Conservation (phyloP, 2,113 vertebrate species). For the Serinus canaria region DNA sequence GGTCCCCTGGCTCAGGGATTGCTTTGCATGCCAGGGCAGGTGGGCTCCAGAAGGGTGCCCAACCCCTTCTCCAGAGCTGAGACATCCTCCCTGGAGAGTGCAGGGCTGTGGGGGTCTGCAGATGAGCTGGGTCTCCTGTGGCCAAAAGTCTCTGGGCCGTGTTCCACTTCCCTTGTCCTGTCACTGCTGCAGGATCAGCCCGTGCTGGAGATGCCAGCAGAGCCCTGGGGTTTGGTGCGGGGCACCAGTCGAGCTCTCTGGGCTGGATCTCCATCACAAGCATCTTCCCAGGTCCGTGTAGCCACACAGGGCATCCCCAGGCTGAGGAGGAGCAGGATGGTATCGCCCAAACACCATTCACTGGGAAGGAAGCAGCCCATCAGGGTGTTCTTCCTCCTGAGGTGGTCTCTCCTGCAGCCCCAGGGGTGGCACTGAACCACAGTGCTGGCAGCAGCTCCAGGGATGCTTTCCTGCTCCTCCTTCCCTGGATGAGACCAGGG, state of each 20-base stretch:
- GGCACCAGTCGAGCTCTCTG: neutral
- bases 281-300: rapidly evolving
- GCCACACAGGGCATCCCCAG: rapidly evolving
- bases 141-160: rapidly evolving
- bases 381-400: neutral
- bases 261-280: neutral
- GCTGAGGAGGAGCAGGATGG: rapidly evolving
- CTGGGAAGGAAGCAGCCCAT: neutral
- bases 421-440: neutral
- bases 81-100: rapidly evolving
- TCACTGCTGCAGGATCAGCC: neutral
- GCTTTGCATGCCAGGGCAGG: neutral
- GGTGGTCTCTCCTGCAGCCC: neutral
- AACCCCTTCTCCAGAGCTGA: neutral
- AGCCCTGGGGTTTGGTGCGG: neutral
- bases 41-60: neutral
- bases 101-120: neutral
- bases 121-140: neutral
- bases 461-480: neutral
- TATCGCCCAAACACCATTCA: rapidly evolving
- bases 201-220: rapidly evolving
- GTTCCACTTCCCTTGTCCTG: neutral
- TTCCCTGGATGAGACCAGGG: rapidly evolving
- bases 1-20: neutral
- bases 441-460: neutral